phyloP scores from a whole-genome alignment of 2,113 vertebrate species.

The Gasterosteus nipponicus region DNA sequence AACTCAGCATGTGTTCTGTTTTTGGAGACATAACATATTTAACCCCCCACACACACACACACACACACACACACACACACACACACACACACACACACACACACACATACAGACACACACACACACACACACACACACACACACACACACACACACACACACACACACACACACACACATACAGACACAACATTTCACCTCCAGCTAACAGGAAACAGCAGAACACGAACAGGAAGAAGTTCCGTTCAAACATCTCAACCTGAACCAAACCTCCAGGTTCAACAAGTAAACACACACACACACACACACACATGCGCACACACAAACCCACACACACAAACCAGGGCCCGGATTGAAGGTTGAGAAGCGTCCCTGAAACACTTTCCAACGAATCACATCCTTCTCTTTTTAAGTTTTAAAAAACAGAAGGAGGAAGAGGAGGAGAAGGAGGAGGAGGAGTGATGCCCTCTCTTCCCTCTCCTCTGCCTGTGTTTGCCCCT shows the following conservation, averaged over 20 bases:
- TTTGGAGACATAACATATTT: not conserved
- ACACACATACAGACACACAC: constrained; percentile 17
- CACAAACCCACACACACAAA: not conserved
- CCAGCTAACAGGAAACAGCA: constrained; percentile 49
- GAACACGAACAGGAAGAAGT: constrained; percentile 50
- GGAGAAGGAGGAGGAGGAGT: not conserved
- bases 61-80: constrained; percentile 18
- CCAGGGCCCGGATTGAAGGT: not conserved
- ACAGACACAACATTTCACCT: constrained; percentile 19
- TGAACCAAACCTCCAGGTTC: not conserved
- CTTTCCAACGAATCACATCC: not conserved
- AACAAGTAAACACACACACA: not conserved
- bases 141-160: constrained; percentile 1
- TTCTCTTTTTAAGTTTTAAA: not conserved
- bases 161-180: constrained; percentile 12
- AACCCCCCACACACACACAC: constrained; percentile 8
- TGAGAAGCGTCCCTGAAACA: not conserved
- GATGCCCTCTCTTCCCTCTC: not conserved
- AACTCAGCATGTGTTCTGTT: constrained; percentile 47
- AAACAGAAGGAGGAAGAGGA: constrained; percentile 22
- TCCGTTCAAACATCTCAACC: constrained; percentile 29
- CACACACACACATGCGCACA: not conserved
- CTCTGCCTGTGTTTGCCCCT: not conserved
- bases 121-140: constrained; percentile 11
- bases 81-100: constrained; percentile 4